A percentile compares a stretch with the other conserved stretches of the same genome.
These are phyloP conservation scores for Metaphire vulgaris DNA, from an alignment of 1,140 invertebrate species.

Conservation along the genomic window DNA sequence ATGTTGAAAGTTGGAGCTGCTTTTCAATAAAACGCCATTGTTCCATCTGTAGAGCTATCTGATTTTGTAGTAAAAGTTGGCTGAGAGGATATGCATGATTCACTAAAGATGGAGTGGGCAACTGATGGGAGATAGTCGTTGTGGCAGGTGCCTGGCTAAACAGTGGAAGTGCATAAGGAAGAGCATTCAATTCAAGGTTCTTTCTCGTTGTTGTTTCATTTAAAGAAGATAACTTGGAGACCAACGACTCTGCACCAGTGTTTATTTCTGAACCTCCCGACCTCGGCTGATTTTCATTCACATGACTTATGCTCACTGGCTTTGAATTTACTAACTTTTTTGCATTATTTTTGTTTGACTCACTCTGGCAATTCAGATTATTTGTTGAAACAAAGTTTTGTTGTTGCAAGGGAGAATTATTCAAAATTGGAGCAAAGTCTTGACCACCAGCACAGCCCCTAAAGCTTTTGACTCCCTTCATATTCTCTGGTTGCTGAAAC, in stretches of 20 bases:
- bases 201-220: not conserved
- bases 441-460: no score
- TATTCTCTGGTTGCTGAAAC: no score
- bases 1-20: not conserved
- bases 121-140: not conserved
- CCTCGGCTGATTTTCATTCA: not conserved
- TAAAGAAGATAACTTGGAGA: not conserved
- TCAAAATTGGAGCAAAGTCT: no score
- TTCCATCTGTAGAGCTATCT: not conserved
- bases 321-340: no score
- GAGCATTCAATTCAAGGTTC: not conserved
- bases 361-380: not conserved
- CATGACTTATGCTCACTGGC: not conserved
- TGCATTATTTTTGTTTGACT: no score
- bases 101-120: not conserved
- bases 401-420: not conserved
- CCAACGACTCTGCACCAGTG: not conserved
- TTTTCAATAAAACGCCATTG: not conserved
- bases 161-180: not conserved
- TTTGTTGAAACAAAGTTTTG: not conserved
- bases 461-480: no score
- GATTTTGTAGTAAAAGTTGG: not conserved
- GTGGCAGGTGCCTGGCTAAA: not conserved
- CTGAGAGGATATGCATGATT: not conserved
- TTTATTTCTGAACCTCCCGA: not conserved